A percentile compares a stretch with the other conserved stretches of the same genome.
Evolutionary conservation across 2,888 invertebrate genomes (phyloP).

Genomic region (Augochlorella aurata): DNA sequence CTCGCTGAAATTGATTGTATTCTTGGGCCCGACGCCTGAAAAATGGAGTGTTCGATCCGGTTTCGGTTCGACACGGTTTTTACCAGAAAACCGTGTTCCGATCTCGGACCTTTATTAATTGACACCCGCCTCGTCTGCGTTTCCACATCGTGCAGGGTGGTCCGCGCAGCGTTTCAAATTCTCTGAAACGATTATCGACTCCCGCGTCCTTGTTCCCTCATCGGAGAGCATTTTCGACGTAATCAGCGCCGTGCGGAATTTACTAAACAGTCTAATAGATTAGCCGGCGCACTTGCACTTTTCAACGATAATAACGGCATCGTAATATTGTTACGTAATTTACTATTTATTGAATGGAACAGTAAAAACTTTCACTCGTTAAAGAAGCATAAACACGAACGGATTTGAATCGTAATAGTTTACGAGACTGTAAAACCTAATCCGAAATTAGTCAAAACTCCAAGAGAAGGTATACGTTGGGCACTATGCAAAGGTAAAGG

Average conservation of each 20-base stretch:
- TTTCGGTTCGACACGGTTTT: conserved; percentile 2
- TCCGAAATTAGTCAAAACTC: not conserved
- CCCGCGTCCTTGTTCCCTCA: not conserved
- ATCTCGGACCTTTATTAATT: conserved; percentile 1
- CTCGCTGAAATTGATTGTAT: conserved; percentile 48
- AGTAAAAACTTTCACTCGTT: not conserved
- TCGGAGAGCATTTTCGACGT: not conserved
- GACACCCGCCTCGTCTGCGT: not conserved
- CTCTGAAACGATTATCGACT: not conserved
- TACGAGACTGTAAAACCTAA: not conserved
- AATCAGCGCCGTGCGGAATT: no score
- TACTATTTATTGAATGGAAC: not conserved
- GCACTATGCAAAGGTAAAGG: not conserved
- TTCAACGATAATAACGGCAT: not conserved
- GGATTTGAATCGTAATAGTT: not conserved
- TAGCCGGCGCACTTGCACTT: not conserved
- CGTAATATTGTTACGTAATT: not conserved
- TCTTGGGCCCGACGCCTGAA: conserved; percentile 25
- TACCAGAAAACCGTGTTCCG: not conserved
- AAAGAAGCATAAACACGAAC: not conserved
- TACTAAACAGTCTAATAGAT: not conserved
- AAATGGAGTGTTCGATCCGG: conserved; percentile 21
- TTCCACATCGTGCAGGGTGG: not conserved
- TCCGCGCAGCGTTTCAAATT: not conserved
- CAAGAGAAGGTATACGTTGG: not conserved